Percentiles rank a stretch among this genome's conserved stretches.
These are phyloP conservation scores for Stomatorhinus ivindoensis DNA, from an alignment of 2,113 vertebrate species.

Conservation along the genomic window DNA sequence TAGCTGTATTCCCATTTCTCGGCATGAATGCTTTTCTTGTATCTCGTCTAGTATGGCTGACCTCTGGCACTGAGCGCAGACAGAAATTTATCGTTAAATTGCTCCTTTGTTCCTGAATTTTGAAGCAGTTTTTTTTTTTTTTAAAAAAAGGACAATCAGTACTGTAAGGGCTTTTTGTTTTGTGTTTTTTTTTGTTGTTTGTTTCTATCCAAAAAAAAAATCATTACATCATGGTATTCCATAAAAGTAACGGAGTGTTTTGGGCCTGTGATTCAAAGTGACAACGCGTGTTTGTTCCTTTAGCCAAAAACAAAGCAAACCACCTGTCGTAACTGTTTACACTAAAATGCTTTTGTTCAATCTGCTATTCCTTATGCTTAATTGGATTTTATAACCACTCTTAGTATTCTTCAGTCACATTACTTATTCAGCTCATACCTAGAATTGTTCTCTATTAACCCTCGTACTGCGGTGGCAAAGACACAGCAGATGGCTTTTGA, in stretches of 20 bases:
- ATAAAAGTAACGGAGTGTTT: background rate
- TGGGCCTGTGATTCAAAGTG: background rate
- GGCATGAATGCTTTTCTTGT: background rate
- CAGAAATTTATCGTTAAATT: background rate
- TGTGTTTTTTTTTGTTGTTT: background rate
- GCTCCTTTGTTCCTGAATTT: background rate
- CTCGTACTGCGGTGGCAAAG: background rate
- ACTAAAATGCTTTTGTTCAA: conserved; percentile 5
- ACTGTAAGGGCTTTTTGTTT: conserved; percentile 69
- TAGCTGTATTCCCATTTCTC: background rate
- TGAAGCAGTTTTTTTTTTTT: conserved; percentile 23
- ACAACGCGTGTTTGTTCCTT: background rate
- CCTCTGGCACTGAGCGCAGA: conserved; percentile 3
- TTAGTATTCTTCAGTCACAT: background rate
- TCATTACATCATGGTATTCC: background rate
- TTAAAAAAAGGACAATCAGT: conserved; percentile 61
- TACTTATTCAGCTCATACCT: conserved; percentile 18
- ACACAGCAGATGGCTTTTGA: background rate
- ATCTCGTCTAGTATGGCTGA: conserved; percentile 9
- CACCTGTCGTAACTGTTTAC: conserved; percentile 13
- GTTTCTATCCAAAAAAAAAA: background rate
- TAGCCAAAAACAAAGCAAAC: background rate
- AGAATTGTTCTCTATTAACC: conserved; percentile 69
- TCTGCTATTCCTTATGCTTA: background rate
- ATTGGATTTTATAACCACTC: background rate